Base-by-base conservation (phyloP, 2,797 vertebrate species). In the Capromys pilorides region DNA sequence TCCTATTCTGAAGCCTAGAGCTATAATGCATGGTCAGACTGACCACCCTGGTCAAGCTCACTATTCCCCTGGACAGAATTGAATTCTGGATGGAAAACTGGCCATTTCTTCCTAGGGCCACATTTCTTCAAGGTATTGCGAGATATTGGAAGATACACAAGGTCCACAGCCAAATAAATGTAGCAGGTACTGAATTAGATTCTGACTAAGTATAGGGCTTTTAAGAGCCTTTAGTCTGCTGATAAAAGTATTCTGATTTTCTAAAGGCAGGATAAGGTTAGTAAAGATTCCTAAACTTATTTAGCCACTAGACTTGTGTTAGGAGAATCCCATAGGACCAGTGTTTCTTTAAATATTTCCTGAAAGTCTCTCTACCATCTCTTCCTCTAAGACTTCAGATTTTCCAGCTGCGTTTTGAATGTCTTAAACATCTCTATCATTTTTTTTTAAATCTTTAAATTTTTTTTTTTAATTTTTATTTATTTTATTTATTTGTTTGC, bases 211-310 rank as follows among this genome's bases (percentile, higher is more conserved):
- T 59, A 45, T 54, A 91, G 86, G 69, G 62, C 79, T 94, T 95
- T 39, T 90, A 71, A 82, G 88, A 94, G 81, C 77, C 89, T 94
- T 92, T 75, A 45, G 19, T 79, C n/a, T 90, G 67, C 95, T 71
- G 26, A 57, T 33, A 51, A 13, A 13, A 13, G 16, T 45, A 22
- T 73, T 92, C 57, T 80, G 49, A 54, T 93, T 85, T 94, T 91
- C 92, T 49, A 64, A 69, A 85, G 33, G 12, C 59, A 51, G 36
- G 6, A 84, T 75, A 39, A 67, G 16, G 41, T 54, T 45, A 66
- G 11, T 4, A 36, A 12, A 16, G 5, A 78, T 85, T 82, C 49
- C 62, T 75, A 39, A 83, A 59, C 21, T 73, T 62, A 69, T 1
- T 71, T 92, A 59, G 28, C 64, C 61, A 16, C 24, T 86, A 75